phyloP scores from a whole-genome alignment of 2,888 invertebrate species.

The Xylota segnis region DNA sequence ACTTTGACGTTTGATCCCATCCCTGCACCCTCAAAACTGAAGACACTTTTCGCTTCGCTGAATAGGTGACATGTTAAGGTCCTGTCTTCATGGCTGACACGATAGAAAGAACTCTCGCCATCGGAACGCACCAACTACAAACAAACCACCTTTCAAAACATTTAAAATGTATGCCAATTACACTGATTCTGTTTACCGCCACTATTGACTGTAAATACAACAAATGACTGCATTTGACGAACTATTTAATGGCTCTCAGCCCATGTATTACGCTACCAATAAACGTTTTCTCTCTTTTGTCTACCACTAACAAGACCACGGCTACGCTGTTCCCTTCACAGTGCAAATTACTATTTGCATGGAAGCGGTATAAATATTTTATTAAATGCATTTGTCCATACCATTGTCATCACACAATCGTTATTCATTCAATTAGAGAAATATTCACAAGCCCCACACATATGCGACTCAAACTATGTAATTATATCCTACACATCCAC shows the following conservation, averaged over 20 bases:
- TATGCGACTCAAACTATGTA: background rate
- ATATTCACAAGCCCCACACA: background rate
- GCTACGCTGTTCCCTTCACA: background rate
- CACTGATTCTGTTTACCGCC: background rate
- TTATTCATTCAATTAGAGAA: constrained; percentile 7
- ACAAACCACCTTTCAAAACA: too few species aligned
- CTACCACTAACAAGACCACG: background rate
- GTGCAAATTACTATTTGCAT: constrained; percentile 32
- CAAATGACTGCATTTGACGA: background rate
- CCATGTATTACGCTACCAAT: background rate
- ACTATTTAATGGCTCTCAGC: background rate
- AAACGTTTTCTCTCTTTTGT: background rate
- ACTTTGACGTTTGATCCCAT: too few species aligned
- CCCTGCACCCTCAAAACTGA: too few species aligned
- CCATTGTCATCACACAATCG: background rate
- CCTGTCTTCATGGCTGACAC: too few species aligned
- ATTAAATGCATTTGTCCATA: background rate
- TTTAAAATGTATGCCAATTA: background rate
- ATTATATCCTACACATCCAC: background rate
- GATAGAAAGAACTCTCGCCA: too few species aligned
- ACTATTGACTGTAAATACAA: background rate
- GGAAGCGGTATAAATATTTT: constrained; percentile 3
- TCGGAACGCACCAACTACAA: too few species aligned
- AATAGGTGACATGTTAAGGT: too few species aligned
- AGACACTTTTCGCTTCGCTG: too few species aligned